Percentiles rank a stretch among this genome's conserved stretches.
Conservation (phyloP, 2,888 invertebrate species). For the Sialis lutaria region DNA sequence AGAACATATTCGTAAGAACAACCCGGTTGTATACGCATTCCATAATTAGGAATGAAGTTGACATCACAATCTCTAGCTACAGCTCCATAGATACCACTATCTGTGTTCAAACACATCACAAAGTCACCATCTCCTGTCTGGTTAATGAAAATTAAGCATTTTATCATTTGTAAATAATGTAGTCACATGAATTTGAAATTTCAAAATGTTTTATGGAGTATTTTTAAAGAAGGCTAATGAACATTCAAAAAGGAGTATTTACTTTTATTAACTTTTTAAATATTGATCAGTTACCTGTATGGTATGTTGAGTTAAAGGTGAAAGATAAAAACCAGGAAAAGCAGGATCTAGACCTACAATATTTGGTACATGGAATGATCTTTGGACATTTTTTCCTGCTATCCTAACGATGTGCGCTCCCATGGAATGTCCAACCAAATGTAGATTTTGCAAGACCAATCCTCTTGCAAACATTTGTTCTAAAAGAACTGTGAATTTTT, state of each 20-base stretch:
- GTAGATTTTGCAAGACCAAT: not conserved
- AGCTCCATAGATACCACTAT: not conserved
- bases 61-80: not conserved
- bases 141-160: not conserved
- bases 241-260: too few species aligned
- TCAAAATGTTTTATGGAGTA: too few species aligned
- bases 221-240: too few species aligned
- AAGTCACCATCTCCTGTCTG: not conserved
- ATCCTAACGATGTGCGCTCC: not conserved
- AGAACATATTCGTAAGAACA: not conserved
- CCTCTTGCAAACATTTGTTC: not conserved
- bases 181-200: too few species aligned
- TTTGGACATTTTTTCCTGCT: not conserved
- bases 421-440: not conserved
- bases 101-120: not conserved
- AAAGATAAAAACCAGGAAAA: not conserved
- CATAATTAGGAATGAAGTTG: not conserved
- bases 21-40: not conserved
- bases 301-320: too few species aligned
- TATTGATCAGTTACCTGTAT: too few species aligned
- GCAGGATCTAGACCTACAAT: not conserved
- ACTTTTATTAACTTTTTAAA: too few species aligned
- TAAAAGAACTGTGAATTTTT: not conserved
- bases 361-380: not conserved
- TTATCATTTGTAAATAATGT: too few species aligned